Evolutionary conservation across 2,797 vertebrate species (phyloP), one percentile per base, ranked within the genome.

Genomic region (Eospalax fontanierii): DNA sequence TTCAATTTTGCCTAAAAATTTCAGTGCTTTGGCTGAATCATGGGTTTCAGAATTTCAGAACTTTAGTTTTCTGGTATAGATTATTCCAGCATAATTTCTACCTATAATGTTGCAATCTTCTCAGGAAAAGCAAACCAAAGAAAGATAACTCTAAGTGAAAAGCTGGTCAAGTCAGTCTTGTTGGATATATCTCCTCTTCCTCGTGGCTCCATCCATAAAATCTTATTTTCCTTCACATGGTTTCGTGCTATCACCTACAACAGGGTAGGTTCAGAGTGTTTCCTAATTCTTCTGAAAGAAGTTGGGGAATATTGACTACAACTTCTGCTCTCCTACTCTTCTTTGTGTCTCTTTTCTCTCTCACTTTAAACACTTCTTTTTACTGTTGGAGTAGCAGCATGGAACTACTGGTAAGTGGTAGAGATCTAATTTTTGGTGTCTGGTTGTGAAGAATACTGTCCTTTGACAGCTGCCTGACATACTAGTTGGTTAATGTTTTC

Each of bases 1-100:
- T 85, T 81, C 74, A 92, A 0, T 90, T 95, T 95, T 94, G 66
- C 73, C 40, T 95, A 94, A 65, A 40, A 70, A 94, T 76, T 92
- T 92, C 85, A 95, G 74, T 93, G 75, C 6, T 92, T 14, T 84
- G 70, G 35, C 76, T 59, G 46, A 78, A 35, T 83, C 71, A n/a
- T n/a, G 70, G 16, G 9, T 76, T 93, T 93, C 83, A 89, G 94
- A 93, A 86, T 87, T 63, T 76, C 16, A 80, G 81, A 92, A 84
- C 28, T 84, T 96, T 71, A 95, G 85, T 93, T 96, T 92, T 94
- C 80, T 76, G 75, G 65, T 89, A 50, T 71, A 87, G 73, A 71
- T 33, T 92, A 87, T 93, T 95, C 79, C 89, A 95, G 70, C 43
- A 59, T 65, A 91, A 26, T 89, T 95, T 96, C 65, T 94, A 33